Conservation (phyloP, 2,113 vertebrate species). For the Plotosus lineatus region DNA sequence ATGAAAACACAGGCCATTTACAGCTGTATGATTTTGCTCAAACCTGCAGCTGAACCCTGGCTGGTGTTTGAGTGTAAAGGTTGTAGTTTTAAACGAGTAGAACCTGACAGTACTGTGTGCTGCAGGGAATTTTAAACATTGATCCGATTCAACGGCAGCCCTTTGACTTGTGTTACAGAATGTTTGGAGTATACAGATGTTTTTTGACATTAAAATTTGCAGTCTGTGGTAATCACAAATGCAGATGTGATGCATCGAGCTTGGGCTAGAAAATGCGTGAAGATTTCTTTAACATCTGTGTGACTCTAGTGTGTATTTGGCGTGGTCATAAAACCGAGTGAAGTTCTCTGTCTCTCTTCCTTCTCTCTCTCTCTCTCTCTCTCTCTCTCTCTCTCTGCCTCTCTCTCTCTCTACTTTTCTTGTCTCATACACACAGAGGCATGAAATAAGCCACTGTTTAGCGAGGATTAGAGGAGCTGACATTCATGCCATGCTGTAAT, state of each 20-base stretch:
- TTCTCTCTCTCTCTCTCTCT: conserved; percentile 9
- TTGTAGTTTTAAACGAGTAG: neutral
- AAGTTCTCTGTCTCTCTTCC: too few species aligned
- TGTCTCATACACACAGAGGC: conserved; percentile 53
- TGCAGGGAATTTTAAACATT: neutral
- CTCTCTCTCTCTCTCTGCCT: neutral
- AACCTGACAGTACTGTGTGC: too few species aligned
- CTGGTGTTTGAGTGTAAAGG: neutral
- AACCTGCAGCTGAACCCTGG: too few species aligned
- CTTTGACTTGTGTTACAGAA: neutral
- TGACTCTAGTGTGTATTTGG: neutral
- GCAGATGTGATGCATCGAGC: neutral
- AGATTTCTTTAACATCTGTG: conserved; percentile 16
- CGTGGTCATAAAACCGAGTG: conserved; percentile 4
- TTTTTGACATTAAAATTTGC: neutral
- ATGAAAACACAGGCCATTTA: too few species aligned
- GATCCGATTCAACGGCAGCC: neutral
- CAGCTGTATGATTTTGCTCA: too few species aligned
- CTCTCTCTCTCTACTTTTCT: conserved; percentile 6
- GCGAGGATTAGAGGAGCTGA: conserved; percentile 57
- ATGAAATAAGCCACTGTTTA: conserved; percentile 57
- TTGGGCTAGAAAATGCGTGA: neutral
- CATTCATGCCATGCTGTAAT: conserved; percentile 35
- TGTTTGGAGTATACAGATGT: neutral
- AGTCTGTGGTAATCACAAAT: neutral